A percentile compares a stretch with the other conserved stretches of the same genome.
Conservation (phyloP, 1,140 invertebrate species). For the Pseudomyrmex cubaensis region DNA sequence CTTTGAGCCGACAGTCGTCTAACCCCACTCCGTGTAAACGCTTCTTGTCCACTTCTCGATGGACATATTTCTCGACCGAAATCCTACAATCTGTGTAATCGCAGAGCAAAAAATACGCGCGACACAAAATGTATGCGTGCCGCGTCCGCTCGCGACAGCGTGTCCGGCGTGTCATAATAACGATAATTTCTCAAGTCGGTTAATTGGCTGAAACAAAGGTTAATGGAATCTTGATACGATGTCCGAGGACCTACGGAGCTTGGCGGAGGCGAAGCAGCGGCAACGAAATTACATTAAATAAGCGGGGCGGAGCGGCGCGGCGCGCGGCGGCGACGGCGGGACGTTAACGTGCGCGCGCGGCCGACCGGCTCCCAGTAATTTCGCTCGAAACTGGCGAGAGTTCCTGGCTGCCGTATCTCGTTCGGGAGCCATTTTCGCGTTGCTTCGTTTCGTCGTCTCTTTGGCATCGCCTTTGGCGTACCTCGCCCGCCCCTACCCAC, state of each 20-base stretch:
- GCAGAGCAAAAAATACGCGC: not conserved
- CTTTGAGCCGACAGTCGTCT: too few relatives aligned
- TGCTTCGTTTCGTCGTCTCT: conserved; percentile 73
- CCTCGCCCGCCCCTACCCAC: conserved; percentile 33
- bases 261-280: conserved; percentile 51
- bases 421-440: conserved; percentile 75
- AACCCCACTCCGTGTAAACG: too few relatives aligned
- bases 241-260: conserved; percentile 14
- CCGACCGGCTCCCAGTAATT: conserved; percentile 66
- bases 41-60: too few relatives aligned
- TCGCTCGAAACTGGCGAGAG: conserved; percentile 71
- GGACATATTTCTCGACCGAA: too few relatives aligned
- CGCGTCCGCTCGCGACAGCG: not conserved
- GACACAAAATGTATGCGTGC: conserved; percentile 4
- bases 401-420: conserved; percentile 67
- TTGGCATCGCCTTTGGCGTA: conserved; percentile 72
- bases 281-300: conserved; percentile 73
- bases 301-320: conserved; percentile 38
- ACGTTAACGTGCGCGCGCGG: conserved; percentile 57
- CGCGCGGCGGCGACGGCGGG: conserved; percentile 18
- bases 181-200: conserved; percentile 62
- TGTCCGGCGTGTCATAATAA: conserved; percentile 29
- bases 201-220: conserved; percentile 64
- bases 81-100: too few relatives aligned
- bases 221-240: conserved; percentile 67